Percentiles rank a stretch among this genome's conserved stretches.
Conservation (phyloP, 2,113 vertebrate genomes). For the Lamprologus sp. region DNA sequence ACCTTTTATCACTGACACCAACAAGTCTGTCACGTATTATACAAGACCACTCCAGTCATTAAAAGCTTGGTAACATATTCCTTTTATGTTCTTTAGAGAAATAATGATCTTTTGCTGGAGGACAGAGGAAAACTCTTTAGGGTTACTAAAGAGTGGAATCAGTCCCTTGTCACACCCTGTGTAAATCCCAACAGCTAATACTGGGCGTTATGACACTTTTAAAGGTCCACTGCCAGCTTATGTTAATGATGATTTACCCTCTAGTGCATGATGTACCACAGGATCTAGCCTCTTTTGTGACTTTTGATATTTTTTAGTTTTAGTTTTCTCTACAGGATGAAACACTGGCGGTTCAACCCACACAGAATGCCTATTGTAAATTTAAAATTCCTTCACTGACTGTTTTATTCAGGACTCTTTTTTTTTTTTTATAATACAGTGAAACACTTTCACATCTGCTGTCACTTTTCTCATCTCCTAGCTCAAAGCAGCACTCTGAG, state of each 20-base stretch:
- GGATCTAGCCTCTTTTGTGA: neutral
- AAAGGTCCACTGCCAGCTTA: conserved; percentile 47
- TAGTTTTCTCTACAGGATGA: neutral
- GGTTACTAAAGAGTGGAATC: neutral
- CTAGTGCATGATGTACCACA: neutral
- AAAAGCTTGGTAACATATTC: conserved; percentile 13
- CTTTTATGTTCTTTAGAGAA: conserved; percentile 17
- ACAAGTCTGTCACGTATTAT: conserved; percentile 31
- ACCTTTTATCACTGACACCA: conserved; percentile 43
- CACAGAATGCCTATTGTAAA: neutral
- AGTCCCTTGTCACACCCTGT: neutral
- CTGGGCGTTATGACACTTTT: conserved; percentile 25
- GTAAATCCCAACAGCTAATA: conserved; percentile 18
- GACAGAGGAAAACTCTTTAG: neutral
- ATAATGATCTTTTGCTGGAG: conserved; percentile 8
- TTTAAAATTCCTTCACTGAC: conserved; percentile 22
- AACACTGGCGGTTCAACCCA: neutral
- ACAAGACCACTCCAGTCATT: conserved; percentile 23
- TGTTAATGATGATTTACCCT: conserved; percentile 35
- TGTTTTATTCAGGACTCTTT: conserved; percentile 45
- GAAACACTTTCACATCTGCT: conserved; percentile 51
- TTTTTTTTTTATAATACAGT: conserved; percentile 23
- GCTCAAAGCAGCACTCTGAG: conserved; percentile 39
- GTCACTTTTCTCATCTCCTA: conserved; percentile 32
- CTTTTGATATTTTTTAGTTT: neutral